phyloP scores from a whole-genome alignment of 1,140 invertebrate genomes.

The Lepeophtheirus salmonis region DNA sequence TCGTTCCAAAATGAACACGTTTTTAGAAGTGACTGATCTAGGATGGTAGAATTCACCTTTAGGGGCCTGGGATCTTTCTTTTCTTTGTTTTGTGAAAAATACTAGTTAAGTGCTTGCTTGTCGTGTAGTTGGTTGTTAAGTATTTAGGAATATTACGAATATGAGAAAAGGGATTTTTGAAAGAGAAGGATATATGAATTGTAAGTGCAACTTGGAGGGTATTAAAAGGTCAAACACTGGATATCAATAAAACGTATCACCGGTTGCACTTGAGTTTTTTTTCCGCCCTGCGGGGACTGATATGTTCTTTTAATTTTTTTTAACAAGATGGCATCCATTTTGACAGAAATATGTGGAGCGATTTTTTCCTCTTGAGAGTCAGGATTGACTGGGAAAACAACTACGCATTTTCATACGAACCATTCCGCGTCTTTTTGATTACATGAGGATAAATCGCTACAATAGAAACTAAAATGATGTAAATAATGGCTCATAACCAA shows the following conservation, averaged over 20 bases:
- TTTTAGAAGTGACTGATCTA: background rate
- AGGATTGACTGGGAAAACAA: background rate
- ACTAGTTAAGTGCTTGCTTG: no score
- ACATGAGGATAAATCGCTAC: constrained; percentile 5
- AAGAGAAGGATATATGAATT: background rate
- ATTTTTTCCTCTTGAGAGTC: background rate
- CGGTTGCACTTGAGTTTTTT: background rate
- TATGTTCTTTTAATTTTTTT: background rate
- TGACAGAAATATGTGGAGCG: background rate
- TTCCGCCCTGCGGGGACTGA: constrained; percentile 3
- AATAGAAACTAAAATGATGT: background rate
- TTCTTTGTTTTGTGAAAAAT: background rate
- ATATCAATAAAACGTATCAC: background rate
- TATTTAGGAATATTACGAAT: background rate
- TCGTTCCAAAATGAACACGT: no score
- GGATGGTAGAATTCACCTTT: no score
- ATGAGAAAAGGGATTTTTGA: background rate
- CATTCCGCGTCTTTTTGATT: constrained; percentile 8
- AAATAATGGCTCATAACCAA: background rate
- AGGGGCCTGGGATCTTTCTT: no score
- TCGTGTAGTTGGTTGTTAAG: no score
- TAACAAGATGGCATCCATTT: no score
- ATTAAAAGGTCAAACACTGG: background rate
- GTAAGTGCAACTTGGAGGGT: background rate
- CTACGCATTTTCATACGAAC: background rate